Evolutionary conservation across 2,113 vertebrate genomes (phyloP).

Genomic region (Pelobates fuscus): DNA sequence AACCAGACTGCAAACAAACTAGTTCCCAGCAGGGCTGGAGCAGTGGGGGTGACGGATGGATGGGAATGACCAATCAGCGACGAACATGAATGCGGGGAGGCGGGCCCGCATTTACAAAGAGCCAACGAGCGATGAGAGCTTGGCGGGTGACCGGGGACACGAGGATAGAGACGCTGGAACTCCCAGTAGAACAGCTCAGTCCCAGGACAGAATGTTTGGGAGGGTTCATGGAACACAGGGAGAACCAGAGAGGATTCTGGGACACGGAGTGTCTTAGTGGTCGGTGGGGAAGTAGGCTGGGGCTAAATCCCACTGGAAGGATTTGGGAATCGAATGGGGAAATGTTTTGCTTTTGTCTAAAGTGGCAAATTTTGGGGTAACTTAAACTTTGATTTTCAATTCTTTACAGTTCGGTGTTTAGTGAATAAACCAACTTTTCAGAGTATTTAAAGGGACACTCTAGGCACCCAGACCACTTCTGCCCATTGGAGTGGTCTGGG

Average conservation of each 20-base stretch:
- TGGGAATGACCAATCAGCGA: background rate
- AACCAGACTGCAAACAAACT: slow-evolving; percentile 34
- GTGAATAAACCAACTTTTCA: no score
- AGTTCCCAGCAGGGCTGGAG: slow-evolving; percentile 21
- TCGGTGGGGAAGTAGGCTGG: background rate
- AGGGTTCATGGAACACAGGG: slow-evolving; percentile 9
- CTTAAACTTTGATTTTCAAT: no score
- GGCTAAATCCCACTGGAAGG: no score
- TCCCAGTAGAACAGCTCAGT: background rate
- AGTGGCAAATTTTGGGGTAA: no score
- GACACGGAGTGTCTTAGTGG: background rate
- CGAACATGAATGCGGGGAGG: background rate
- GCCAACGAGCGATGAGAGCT: background rate
- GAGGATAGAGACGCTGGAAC: background rate
- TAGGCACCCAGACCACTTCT: no score
- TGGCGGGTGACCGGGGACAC: background rate
- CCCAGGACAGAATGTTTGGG: slow-evolving; percentile 16
- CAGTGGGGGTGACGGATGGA: background rate
- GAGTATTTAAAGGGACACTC: no score
- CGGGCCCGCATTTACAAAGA: background rate
- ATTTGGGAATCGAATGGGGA: no score
- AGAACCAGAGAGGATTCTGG: background rate
- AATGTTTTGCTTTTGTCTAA: no score
- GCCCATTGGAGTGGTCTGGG: no score
- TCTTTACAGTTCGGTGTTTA: no score